These are phyloP conservation scores for Orthosia cruda DNA, from an alignment of 2,888 invertebrate genomes.

Conservation along the genomic window DNA sequence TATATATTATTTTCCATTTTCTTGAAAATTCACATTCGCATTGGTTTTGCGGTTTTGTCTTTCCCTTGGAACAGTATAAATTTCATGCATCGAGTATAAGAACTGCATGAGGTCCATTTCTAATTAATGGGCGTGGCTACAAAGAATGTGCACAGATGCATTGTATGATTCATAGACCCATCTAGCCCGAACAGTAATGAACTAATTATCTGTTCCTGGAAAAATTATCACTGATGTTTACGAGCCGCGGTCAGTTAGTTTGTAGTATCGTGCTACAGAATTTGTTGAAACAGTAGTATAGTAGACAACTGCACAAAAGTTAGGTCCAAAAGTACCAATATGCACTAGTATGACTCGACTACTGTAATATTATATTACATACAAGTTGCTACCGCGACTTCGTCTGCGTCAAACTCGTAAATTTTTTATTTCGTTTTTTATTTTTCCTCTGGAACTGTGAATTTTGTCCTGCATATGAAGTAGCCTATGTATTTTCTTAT, in stretches of 20 bases:
- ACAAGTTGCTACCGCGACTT: no score
- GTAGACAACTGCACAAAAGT: not conserved
- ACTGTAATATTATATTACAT: no score
- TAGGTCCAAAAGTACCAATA: not conserved
- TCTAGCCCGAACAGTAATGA: not conserved
- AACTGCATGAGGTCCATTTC: not conserved
- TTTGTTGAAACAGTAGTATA: not conserved
- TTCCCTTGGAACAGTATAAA: no score
- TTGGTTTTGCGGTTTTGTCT: not conserved
- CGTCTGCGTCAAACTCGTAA: no score
- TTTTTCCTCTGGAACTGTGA: no score
- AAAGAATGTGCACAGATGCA: not conserved
- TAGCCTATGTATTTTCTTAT: no score
- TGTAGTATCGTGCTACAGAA: not conserved
- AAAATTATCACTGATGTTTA: not conserved
- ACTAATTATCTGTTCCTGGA: constrained; percentile 1
- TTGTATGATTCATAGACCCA: constrained; percentile 9
- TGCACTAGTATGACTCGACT: no score
- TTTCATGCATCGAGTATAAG: not conserved
- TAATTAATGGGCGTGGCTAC: constrained; percentile 4
- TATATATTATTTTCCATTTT: not conserved
- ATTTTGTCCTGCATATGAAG: no score
- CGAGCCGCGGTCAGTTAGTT: not conserved
- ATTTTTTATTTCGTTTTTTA: no score
- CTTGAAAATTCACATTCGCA: not conserved